Percentiles rank a stretch among this genome's conserved stretches.
Conservation (phyloP, 2,888 invertebrate species). For the Brenthis hecate region DNA sequence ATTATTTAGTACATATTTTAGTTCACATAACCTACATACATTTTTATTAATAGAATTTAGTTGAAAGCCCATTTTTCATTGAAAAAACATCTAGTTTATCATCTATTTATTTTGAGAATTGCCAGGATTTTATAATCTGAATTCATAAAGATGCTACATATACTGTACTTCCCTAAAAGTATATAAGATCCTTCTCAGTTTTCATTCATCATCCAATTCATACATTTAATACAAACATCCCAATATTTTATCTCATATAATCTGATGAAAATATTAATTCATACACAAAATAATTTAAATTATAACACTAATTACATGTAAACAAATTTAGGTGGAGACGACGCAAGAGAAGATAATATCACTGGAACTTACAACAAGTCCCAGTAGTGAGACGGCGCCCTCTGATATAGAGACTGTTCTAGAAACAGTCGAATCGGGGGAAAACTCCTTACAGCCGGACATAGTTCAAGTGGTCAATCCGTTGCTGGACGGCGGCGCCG, state of each 20-base stretch:
- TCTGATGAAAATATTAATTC: slow-evolving; percentile 3
- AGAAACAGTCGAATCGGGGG: slow-evolving; percentile 70
- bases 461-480: slow-evolving; percentile 81
- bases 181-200: neutral
- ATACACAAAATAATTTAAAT: neutral
- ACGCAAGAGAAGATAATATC: slow-evolving; percentile 95
- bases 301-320: neutral
- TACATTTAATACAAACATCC: slow-evolving; percentile 1
- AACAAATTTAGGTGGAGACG: slow-evolving; percentile 89
- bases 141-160: too few relatives aligned
- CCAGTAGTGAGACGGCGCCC: slow-evolving; percentile 83
- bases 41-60: neutral
- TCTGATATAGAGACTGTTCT: slow-evolving; percentile 62
- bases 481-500: slow-evolving; percentile 73
- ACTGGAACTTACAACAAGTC: slow-evolving; percentile 88
- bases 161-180: neutral
- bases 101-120: too few relatives aligned
- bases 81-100: too few relatives aligned
- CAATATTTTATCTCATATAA: neutral
- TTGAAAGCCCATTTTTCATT: too few relatives aligned
- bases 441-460: slow-evolving; percentile 80
- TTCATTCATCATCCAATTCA: neutral
- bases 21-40: neutral
- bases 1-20: neutral
- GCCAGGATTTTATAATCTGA: too few relatives aligned